Conservation (phyloP, 2,797 vertebrate species). For the Urocyon cinereoargenteus region DNA sequence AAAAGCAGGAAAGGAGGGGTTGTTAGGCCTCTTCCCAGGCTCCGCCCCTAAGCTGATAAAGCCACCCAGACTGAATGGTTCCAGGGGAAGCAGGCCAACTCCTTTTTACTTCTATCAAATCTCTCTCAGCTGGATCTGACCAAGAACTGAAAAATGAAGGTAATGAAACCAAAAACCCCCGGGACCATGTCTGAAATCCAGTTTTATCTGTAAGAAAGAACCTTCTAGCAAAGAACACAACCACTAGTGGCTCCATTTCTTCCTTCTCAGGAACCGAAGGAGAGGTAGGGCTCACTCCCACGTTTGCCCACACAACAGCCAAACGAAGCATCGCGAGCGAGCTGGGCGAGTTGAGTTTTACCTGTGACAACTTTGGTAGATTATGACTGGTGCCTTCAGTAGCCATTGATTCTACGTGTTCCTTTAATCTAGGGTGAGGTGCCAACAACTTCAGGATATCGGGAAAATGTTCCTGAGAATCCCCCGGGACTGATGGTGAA, state of each 20-base stretch:
- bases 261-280: slow-evolving; percentile 63
- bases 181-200: slow-evolving; percentile 45
- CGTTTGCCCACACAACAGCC: slow-evolving; percentile 67
- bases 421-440: slow-evolving; percentile 92
- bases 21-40: background rate
- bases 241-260: slow-evolving; percentile 18
- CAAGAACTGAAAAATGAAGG: slow-evolving; percentile 44
- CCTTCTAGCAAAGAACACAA: slow-evolving; percentile 57
- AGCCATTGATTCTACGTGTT: slow-evolving; percentile 86
- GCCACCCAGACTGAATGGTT: background rate
- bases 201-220: slow-evolving; percentile 44
- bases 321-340: slow-evolving; percentile 55
- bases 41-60: background rate
- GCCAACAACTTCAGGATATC: slow-evolving; percentile 91
- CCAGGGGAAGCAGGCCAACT: slow-evolving; percentile 17
- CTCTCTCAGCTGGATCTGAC: slow-evolving; percentile 39
- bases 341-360: slow-evolving; percentile 85
- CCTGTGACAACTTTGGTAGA: slow-evolving; percentile 88
- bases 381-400: slow-evolving; percentile 87
- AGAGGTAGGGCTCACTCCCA: slow-evolving; percentile 55
- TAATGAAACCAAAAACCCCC: background rate
- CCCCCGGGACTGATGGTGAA: slow-evolving; percentile 90
- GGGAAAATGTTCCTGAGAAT: slow-evolving; percentile 92
- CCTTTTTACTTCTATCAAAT: slow-evolving; percentile 35
- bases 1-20: slow-evolving; percentile 35